A percentile compares a stretch with the other conserved stretches of the same genome.
These are phyloP conservation scores for Dendronephthya gigantea DNA, from an alignment of 64 coral and sea anemone genomes.

Conservation along the genomic window DNA sequence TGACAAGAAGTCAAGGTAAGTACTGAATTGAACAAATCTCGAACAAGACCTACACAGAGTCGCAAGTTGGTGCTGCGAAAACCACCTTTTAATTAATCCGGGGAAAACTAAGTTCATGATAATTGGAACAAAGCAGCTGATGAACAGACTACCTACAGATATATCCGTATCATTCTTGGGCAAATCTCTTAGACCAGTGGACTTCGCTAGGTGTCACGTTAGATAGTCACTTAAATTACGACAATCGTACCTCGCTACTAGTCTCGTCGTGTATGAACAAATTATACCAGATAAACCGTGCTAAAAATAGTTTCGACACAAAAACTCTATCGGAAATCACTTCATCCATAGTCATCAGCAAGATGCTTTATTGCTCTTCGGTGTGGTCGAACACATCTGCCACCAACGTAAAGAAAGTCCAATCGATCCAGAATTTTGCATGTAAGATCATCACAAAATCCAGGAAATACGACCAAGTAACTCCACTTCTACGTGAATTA, in stretches of 20 bases:
- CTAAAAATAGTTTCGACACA: constrained; percentile 15
- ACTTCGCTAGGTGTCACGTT: background rate
- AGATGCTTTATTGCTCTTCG: constrained; percentile 2
- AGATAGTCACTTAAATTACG: constrained; percentile 1
- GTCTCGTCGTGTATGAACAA: constrained; percentile 22
- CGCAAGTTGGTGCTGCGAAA: constrained; percentile 41
- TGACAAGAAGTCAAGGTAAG: too few relatives aligned
- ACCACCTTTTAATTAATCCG: constrained; percentile 51
- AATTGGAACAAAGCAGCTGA: constrained; percentile 29
- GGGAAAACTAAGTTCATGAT: constrained; percentile 48
- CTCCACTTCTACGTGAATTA: background rate
- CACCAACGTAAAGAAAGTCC: background rate
- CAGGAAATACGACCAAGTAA: too few relatives aligned
- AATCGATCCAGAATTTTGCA: background rate
- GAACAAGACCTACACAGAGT: constrained; percentile 9
- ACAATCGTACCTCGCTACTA: background rate
- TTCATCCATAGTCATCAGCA: constrained; percentile 2
- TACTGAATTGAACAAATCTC: too few relatives aligned
- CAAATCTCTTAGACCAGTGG: background rate
- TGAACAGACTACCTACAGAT: background rate
- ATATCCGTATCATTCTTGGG: constrained; percentile 13
- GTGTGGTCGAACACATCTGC: background rate
- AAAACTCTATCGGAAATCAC: background rate
- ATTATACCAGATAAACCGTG: constrained; percentile 22
- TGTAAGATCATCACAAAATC: background rate